Percentiles rank a stretch among this genome's conserved stretches.
These are phyloP conservation scores for Drosophila malerkotliana DNA, from an alignment of 1,140 invertebrate species.

Conservation along the genomic window DNA sequence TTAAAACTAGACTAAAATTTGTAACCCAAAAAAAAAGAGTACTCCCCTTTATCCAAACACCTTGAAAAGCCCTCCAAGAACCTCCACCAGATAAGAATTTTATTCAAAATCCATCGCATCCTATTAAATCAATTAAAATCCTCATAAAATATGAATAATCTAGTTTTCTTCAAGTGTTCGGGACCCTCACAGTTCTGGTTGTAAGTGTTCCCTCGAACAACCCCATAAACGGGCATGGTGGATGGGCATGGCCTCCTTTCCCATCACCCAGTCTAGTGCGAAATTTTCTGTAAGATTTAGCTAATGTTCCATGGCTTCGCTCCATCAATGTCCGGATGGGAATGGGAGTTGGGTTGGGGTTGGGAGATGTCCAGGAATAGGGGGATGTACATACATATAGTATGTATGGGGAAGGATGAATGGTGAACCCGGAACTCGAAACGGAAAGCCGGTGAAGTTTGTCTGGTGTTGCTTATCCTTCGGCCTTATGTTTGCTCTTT, in stretches of 20 bases:
- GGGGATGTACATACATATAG: not conserved
- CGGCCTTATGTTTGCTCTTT: not conserved
- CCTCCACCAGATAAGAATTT: too few species aligned
- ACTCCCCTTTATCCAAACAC: too few species aligned
- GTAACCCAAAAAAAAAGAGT: too few species aligned
- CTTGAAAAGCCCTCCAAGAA: too few species aligned
- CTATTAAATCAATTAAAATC: too few species aligned
- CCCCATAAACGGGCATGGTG: conserved; percentile 7
- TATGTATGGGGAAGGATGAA: not conserved
- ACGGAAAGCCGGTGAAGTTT: conserved; percentile 28
- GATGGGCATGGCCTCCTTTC: conserved; percentile 6
- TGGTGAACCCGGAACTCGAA: conserved; percentile 30
- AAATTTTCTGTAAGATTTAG: conserved; percentile 68
- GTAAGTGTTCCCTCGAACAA: conserved; percentile 11
- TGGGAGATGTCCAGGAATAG: not conserved
- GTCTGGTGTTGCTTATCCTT: conserved; percentile 43
- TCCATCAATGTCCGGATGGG: conserved; percentile 63
- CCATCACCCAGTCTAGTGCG: conserved; percentile 25
- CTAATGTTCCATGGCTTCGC: conserved; percentile 68
- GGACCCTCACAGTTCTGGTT: conserved; percentile 5
- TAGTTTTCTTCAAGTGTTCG: not conserved
- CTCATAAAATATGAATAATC: too few species aligned
- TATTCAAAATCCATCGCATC: too few species aligned
- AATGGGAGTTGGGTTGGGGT: not conserved
- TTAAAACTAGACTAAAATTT: too few species aligned